Percentiles rank a stretch among this genome's conserved stretches.
phyloP scores from a whole-genome alignment of 2,888 invertebrate species.

The Yponomeuta sedellus region DNA sequence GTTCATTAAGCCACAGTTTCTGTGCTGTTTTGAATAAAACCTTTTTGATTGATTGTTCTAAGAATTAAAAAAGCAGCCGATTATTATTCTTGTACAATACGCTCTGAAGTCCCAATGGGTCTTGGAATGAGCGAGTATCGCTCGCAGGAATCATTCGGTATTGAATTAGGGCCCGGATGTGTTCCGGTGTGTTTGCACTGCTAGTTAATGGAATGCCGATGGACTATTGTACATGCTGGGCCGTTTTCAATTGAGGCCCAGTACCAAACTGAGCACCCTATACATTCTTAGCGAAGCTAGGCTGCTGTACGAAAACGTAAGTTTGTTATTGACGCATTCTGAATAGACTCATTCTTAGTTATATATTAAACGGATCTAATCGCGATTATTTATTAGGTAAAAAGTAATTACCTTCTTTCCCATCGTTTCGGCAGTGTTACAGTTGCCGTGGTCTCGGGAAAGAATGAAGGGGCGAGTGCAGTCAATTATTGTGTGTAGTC shows the following conservation, averaged over 20 bases:
- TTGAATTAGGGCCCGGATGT: slow-evolving; percentile 59
- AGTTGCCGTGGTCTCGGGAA: too few relatives aligned
- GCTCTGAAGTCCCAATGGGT: slow-evolving; percentile 20
- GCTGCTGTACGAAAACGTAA: neutral
- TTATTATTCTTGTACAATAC: neutral
- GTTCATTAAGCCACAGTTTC: too few relatives aligned
- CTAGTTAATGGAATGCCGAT: slow-evolving; percentile 72
- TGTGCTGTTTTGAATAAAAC: too few relatives aligned
- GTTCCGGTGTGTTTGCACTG: slow-evolving; percentile 59
- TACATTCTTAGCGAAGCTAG: neutral
- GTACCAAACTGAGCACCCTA: slow-evolving; percentile 51
- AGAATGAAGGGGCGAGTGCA: too few relatives aligned
- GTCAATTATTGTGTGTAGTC: too few relatives aligned
- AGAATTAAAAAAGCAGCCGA: neutral
- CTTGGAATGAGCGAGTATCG: slow-evolving; percentile 50
- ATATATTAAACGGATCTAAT: too few relatives aligned
- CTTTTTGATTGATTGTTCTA: too few relatives aligned
- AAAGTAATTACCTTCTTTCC: too few relatives aligned
- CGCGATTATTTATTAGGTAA: too few relatives aligned
- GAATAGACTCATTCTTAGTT: too few relatives aligned
- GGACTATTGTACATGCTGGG: slow-evolving; percentile 57
- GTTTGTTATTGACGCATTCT: neutral
- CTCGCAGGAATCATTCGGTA: slow-evolving; percentile 56
- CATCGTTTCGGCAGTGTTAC: too few relatives aligned
- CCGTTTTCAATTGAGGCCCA: slow-evolving; percentile 61